These are phyloP conservation scores for Polylopha cassiicola DNA, from an alignment of 2,888 invertebrate genomes.

Conservation along the genomic window DNA sequence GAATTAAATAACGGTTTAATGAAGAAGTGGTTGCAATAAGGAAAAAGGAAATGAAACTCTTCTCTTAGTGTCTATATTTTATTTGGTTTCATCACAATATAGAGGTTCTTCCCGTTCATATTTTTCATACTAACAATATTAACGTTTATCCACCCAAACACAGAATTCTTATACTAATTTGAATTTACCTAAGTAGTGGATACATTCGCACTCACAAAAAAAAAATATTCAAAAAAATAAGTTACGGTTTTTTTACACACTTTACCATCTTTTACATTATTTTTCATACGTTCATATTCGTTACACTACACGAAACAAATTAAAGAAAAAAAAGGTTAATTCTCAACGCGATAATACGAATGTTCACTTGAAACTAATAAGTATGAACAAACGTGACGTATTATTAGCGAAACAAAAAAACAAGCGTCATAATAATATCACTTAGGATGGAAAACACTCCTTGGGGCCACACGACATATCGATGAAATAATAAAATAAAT, in stretches of 20 bases:
- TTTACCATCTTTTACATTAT: slow-evolving; percentile 24
- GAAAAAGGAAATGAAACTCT: slow-evolving; percentile 22
- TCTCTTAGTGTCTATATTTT: slow-evolving; percentile 47
- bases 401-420: too few relatives aligned
- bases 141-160: slow-evolving; percentile 26
- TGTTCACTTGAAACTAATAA: too few relatives aligned
- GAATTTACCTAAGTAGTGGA: slow-evolving; percentile 25
- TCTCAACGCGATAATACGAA: too few relatives aligned
- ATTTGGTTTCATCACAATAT: slow-evolving; percentile 65
- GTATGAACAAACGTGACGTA: too few relatives aligned
- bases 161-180: slow-evolving; percentile 23
- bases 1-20: too few relatives aligned
- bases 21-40: too few relatives aligned
- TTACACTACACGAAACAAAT: slow-evolving; percentile 7
- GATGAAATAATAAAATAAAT: too few relatives aligned
- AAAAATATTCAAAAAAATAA: slow-evolving; percentile 40
- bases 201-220: slow-evolving; percentile 27
- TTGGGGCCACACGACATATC: too few relatives aligned
- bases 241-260: slow-evolving; percentile 45
- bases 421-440: too few relatives aligned
- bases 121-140: slow-evolving; percentile 23
- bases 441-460: too few relatives aligned
- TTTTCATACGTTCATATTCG: slow-evolving; percentile 9
- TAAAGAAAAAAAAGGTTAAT: slow-evolving; percentile 20
- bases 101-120: slow-evolving; percentile 31